Evolutionary conservation across 2,797 vertebrate species (phyloP).

Genomic region (Lutjanus campechanus): DNA sequence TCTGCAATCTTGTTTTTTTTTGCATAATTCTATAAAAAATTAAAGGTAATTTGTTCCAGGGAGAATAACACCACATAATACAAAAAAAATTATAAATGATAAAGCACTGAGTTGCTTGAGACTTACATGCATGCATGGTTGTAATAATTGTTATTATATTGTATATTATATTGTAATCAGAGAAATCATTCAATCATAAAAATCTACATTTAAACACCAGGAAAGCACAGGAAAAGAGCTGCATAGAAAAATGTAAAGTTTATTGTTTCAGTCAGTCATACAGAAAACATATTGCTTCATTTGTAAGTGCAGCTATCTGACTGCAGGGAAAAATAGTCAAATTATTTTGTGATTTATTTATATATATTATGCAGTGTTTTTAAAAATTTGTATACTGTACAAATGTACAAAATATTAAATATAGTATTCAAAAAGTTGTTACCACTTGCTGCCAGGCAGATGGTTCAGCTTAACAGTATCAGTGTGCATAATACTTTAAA

Average conservation of each 20-base stretch:
- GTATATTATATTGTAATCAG: too few relatives aligned
- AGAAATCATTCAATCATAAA: not conserved
- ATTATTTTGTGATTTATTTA: not conserved
- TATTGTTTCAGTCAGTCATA: not conserved
- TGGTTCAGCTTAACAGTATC: not conserved
- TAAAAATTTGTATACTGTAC: not conserved
- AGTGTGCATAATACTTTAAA: not conserved
- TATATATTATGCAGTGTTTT: not conserved
- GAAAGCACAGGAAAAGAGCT: not conserved
- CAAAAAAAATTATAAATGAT: too few relatives aligned
- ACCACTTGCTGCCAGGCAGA: not conserved
- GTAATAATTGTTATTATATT: not conserved
- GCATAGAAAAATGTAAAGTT: not conserved
- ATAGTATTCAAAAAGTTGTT: not conserved
- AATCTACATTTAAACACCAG: not conserved
- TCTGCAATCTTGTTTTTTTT: too few relatives aligned
- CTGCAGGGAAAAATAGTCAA: not conserved
- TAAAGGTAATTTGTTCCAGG: too few relatives aligned
- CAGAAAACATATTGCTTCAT: not conserved
- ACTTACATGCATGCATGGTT: not conserved
- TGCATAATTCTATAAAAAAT: too few relatives aligned
- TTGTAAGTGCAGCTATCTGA: constrained; percentile 1
- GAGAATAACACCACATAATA: too few relatives aligned
- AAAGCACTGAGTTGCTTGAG: too few relatives aligned
- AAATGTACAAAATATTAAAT: not conserved